These are phyloP conservation scores for Heliconius ismenius DNA, from an alignment of 2,888 invertebrate genomes.

Conservation along the genomic window DNA sequence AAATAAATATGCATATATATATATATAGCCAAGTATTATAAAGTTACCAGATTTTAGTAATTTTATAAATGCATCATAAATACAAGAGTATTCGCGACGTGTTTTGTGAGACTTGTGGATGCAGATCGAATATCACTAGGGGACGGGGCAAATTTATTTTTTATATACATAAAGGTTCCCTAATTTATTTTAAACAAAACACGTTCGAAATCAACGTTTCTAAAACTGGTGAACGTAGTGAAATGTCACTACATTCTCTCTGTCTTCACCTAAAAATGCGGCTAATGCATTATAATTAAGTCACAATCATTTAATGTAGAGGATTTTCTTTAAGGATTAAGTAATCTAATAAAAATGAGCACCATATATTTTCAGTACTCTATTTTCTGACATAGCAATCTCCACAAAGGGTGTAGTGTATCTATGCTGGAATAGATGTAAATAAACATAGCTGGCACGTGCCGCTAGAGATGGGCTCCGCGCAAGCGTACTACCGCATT, in stretches of 20 bases:
- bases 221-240: background rate
- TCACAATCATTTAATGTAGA: background rate
- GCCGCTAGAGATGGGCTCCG: conserved; percentile 43
- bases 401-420: conserved; percentile 29
- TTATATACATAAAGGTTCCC: background rate
- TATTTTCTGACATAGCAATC: background rate
- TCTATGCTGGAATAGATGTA: conserved; percentile 51
- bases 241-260: no score
- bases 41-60: background rate
- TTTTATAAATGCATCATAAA: background rate
- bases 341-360: background rate
- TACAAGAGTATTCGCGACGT: no score
- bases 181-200: background rate
- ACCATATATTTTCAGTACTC: conserved; percentile 30
- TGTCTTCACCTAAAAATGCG: no score
- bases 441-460: conserved; percentile 61
- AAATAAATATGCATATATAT: background rate
- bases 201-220: background rate
- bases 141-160: background rate
- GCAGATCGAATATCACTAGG: background rate
- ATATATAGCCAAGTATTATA: background rate
- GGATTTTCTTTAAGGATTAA: background rate
- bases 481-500: conserved; percentile 50
- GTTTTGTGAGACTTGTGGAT: background rate
- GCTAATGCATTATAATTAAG: background rate